phyloP scores from a whole-genome alignment of 2,888 invertebrate genomes.

The Acrobasis consociella region DNA sequence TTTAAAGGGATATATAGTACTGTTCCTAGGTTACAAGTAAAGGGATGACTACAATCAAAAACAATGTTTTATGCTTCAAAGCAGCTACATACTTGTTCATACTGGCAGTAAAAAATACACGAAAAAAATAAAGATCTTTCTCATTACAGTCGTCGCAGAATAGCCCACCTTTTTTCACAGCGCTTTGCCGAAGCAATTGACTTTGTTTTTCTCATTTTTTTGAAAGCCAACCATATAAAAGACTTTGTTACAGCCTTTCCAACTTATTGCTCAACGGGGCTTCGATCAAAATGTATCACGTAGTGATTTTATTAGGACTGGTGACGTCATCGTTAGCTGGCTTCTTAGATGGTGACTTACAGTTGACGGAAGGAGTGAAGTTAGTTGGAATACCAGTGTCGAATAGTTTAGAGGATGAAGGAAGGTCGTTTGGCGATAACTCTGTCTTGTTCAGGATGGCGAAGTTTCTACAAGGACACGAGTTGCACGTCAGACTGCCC shows the following conservation, averaged over 20 bases:
- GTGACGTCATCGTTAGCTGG: conserved; percentile 47
- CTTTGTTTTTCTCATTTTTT: conserved; percentile 68
- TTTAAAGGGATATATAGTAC: too few relatives aligned
- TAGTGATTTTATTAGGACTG: conserved; percentile 46
- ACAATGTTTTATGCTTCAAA: too few relatives aligned
- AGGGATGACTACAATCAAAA: too few relatives aligned
- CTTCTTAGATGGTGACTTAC: conserved; percentile 76
- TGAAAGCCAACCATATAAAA: conserved; percentile 76
- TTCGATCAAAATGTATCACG: conserved; percentile 67
- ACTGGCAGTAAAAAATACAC: too few relatives aligned
- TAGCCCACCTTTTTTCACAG: conserved; percentile 50
- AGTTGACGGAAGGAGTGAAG: conserved; percentile 85
- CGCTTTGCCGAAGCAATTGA: conserved; percentile 54
- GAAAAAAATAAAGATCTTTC: conserved; percentile 4
- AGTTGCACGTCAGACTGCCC: conserved; percentile 87
- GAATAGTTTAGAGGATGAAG: conserved; percentile 74
- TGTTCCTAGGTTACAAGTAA: too few relatives aligned
- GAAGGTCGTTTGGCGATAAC: conserved; percentile 75
- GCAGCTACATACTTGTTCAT: too few relatives aligned
- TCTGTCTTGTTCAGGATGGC: conserved; percentile 83
- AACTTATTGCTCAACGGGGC: conserved; percentile 64
- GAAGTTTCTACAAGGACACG: conserved; percentile 87
- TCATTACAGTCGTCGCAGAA: conserved; percentile 42
- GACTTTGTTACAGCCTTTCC: conserved; percentile 60
- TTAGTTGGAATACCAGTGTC: conserved; percentile 80